Conservation (phyloP, 2,113 vertebrate genomes). For the Azemiops feae region DNA sequence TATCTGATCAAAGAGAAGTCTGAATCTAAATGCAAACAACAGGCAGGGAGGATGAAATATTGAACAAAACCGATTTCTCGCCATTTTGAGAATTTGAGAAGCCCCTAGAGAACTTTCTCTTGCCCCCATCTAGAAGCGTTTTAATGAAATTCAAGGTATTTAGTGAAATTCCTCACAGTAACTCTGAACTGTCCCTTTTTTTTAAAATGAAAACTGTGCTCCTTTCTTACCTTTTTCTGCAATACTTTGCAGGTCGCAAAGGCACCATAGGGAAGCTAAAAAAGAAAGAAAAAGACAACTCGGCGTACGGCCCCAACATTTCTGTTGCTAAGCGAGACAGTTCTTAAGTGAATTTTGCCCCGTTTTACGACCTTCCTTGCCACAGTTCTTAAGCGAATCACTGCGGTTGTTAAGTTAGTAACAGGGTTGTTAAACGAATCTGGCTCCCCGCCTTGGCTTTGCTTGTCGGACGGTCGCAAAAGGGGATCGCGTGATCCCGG, state of each 20-base stretch:
- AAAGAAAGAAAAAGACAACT: background rate
- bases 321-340: too few relatives aligned
- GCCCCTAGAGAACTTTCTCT: background rate
- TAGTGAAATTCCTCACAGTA: background rate
- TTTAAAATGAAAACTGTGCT: background rate
- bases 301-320: too few relatives aligned
- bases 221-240: slow-evolving; percentile 88
- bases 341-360: too few relatives aligned
- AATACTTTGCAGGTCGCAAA: slow-evolving; percentile 91
- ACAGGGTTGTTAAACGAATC: too few relatives aligned
- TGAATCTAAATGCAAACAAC: background rate
- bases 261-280: slow-evolving; percentile 83
- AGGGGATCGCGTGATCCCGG: too few relatives aligned
- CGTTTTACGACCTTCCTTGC: too few relatives aligned
- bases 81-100: background rate
- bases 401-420: too few relatives aligned
- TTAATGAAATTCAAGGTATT: background rate
- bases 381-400: too few relatives aligned
- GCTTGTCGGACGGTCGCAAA: too few relatives aligned
- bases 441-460: too few relatives aligned
- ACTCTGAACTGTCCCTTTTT: background rate
- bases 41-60: background rate
- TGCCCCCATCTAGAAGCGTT: background rate
- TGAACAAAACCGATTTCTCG: background rate
- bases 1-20: background rate